Evolutionary conservation across 2,888 invertebrate species (phyloP), one percentile per base, ranked within the genome.

Genomic region (Chaitophorus viminalis): DNA sequence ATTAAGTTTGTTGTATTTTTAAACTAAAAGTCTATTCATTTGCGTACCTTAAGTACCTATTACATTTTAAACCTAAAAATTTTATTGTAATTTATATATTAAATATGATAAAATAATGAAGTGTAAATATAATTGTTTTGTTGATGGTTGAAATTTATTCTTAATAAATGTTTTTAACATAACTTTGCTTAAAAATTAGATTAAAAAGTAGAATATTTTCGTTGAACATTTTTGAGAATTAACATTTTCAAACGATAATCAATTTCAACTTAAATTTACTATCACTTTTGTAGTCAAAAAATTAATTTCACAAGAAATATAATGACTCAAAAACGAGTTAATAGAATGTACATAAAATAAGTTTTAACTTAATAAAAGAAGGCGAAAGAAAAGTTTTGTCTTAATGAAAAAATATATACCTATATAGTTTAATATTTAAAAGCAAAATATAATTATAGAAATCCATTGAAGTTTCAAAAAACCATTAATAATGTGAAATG

Each of bases 391-490:
- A 82, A 82, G 70, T 82, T 82, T n/a, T 17, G 18, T 36, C n/a
- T 52, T 11, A 11, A 31, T 25, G 68, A 46, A 81, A 81, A 46
- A 21, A 74, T 33, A 74, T 36, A 36, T 31, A 17, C n/a, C n/a
- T n/a, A 18, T 29, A 39, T 52, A 21, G 31, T 54, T n/a, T 76
- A 52, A 72, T 72, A 36, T 52, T 82, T 77, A n/a, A 72, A 82
- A 72, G 52, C 21, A 25, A 52, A 72, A 72, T 52, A 72, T 82
- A 72, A 72, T 72, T 82, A 70, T 82, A 72, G 52, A 82, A 82
- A 72, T 72, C 31, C 31, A 68, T 82, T 82, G 52, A 33, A 33
- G 25, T 72, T 81, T 31, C 25, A 72, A 21, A 70, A 72, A 52
- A 52, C 8, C 25, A 82, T 70, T 52, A 39, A 79, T 39, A 65